Base-by-base conservation (phyloP, 2,797 vertebrate genomes). In the Spea hammondii region DNA sequence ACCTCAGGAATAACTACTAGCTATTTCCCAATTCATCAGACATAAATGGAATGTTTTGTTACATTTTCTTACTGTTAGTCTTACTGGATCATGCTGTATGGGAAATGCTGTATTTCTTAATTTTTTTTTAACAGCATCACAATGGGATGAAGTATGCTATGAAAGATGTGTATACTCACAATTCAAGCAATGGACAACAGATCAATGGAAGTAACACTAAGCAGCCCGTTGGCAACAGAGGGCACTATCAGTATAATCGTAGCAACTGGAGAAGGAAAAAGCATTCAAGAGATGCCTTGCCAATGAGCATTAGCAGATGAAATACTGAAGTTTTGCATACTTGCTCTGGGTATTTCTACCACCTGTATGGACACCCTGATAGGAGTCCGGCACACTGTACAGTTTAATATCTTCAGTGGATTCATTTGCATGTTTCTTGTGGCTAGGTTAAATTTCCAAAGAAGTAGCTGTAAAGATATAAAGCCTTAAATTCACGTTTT, bases 201-300 rank as follows among this genome's bases (percentile, higher is more conserved):
- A 70, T 88, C 0, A 85, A 89, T 74, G 85, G 84, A 13, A 85
- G 90, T 70, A 85, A 88, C 4, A 90, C 89, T 85, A 92, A 91
- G 53, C 92, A 92, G 66, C 90, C 91, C 0, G 86, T 88, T 83
- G 90, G 90, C 82, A 92, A 92, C 87, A 89, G 93, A 79, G 93
- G 93, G 83, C 94, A 95, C 84, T 93, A 94, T 72, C 96, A 95
- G 87, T 95, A 95, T 85, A 94, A 91, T 90, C 93, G 92, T 8
- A 94, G 90, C 62, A 91, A 91, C 84, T 97, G 95, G 95, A 90
- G 94, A 84, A 92, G 93, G 80, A 96, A 93, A 88, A 94, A 93
- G 85, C 94, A 96, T 78, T 86, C 72, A 48, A 84, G 96, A 89
- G 97, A 98, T 90, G 95, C 90, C 88, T 93, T 93, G 62, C 92